These are phyloP conservation scores for Charaxes varanes DNA, from an alignment of 1,140 invertebrate genomes.

Conservation along the genomic window DNA sequence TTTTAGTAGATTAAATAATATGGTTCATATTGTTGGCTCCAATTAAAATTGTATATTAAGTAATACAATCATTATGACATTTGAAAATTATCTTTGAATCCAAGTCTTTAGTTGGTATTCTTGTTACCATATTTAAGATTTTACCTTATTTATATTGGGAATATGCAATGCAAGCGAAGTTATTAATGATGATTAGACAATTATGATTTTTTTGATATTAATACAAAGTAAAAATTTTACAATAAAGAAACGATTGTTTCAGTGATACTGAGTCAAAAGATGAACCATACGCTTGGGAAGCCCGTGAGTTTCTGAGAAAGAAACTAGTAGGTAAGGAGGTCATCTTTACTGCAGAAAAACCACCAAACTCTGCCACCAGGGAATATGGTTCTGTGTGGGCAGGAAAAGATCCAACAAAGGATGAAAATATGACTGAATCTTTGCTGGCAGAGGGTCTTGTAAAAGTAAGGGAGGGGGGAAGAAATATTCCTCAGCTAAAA, in stretches of 20 bases:
- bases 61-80: no score
- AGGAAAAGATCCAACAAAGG: slow-evolving; percentile 84
- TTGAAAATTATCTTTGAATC: no score
- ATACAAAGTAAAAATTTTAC: no score
- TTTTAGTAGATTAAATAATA: no score
- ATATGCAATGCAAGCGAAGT: no score
- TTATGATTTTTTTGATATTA: no score
- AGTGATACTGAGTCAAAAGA: slow-evolving; percentile 83
- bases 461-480: slow-evolving; percentile 85
- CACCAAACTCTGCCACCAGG: slow-evolving; percentile 80
- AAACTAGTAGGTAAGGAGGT: slow-evolving; percentile 94
- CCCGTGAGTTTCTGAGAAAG: slow-evolving; percentile 94
- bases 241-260: slow-evolving; percentile 20
- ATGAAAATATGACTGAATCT: slow-evolving; percentile 91
- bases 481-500: slow-evolving; percentile 77
- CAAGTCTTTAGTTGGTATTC: no score
- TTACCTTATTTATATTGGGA: no score
- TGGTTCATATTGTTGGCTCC: no score
- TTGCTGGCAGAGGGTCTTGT: slow-evolving; percentile 92
- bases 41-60: no score
- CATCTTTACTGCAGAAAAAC: slow-evolving; percentile 84
- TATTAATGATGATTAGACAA: no score
- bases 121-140: no score
- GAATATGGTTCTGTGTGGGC: slow-evolving; percentile 93
- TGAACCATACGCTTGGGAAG: slow-evolving; percentile 97